Base-by-base conservation (phyloP, 2,888 invertebrate genomes). In the Orthosia gracilis region DNA sequence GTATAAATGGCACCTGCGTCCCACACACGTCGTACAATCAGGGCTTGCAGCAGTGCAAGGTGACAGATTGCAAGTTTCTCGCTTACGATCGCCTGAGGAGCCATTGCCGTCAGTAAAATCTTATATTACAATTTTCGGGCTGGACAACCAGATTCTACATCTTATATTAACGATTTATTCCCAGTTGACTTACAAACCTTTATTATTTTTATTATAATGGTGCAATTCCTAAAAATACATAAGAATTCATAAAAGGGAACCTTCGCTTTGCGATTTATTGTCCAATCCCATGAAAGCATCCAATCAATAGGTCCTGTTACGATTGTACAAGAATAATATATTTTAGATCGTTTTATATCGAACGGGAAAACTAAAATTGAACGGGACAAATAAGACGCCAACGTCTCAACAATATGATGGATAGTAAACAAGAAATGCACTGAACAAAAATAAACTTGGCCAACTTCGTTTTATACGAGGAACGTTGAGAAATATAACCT, bases 341-440 rank as follows among this genome's bases (percentile, higher is more conserved):
- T 76, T 85, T 80, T 73, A 72, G 69, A 84, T 79, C 63, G 64
- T 82, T 88, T 86, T 87, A 89, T 87, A 87, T 89, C 68, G 86
- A 87, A 89, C 80, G 76, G 73, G 78, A 84, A 86, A 92, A 90
- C 90, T 91, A 91, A 91, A 92, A 92, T 91, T 91, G 89, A 92
- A 91, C 89, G 78, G 87, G 89, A 89, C 91, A 92, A 92, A 91
- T 90, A 92, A 87, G 87, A 92, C 85, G 87, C 83, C 79, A 85
- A 88, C 87, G 87, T 89, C 89, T 91, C 91, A 92, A 93, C 92
- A 92, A 92, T 93, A 93, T 94, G 93, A 93, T 93, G 92, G 92
- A 94, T 93, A 91, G 92, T 91, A 93, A 94, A 94, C 92, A 94
- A 92, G 92, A 92, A 94, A 89, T 91, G 92, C 90, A 90, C 88